Base-by-base conservation (phyloP, 2,888 invertebrate species). In the Scaptomyza polygonia region DNA sequence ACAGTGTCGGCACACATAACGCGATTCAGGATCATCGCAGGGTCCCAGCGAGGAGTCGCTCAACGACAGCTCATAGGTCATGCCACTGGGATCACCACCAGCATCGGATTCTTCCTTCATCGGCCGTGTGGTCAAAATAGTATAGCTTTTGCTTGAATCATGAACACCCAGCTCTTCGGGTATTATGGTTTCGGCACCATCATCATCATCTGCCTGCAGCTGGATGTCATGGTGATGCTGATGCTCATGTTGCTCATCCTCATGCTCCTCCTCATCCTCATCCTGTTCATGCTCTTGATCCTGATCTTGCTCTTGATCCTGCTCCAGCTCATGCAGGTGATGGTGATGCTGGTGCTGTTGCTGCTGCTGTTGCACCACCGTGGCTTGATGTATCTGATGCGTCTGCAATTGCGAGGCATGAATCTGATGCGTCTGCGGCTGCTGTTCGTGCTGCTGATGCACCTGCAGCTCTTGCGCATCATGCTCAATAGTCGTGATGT, bases 1-100 rank as follows among this genome's bases (percentile, higher is more conserved):
- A 92, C 97, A 97, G 90, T 96, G 96, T 52, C 96, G 93, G 89
- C 96, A 96, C 49, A 95, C 94, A 91, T 96, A 96, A 88, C 93
- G 93, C 61, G 93, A 93, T 29, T 90, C 92, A 56, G 93, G 92
- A 77, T 93, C 93, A 67, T 91, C 92, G 72, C 83, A 86, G 58
- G 89, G 91, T 72, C 90, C 91, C 88, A 89, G 86, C 63, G 88
- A 90, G 0, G 90, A 88, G 69, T 92, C 92, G 72, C 92, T 91
- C 63, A 91, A 61, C 39, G 91, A 90, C 40, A 92, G 79, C 61
- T 92, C 92, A 56, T 92, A 91, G 21, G 90, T 91, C 70, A 91
- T 89, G 48, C 88, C 88, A 7, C 88, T 86, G 52, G 84, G 87
- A 63, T 89, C 76, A 63, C 86, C 88, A 11, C 79, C 74, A 16